A percentile compares a stretch with the other conserved stretches of the same genome.
These are phyloP conservation scores for Ophion costatus DNA, from an alignment of 2,888 invertebrate genomes.

Conservation along the genomic window DNA sequence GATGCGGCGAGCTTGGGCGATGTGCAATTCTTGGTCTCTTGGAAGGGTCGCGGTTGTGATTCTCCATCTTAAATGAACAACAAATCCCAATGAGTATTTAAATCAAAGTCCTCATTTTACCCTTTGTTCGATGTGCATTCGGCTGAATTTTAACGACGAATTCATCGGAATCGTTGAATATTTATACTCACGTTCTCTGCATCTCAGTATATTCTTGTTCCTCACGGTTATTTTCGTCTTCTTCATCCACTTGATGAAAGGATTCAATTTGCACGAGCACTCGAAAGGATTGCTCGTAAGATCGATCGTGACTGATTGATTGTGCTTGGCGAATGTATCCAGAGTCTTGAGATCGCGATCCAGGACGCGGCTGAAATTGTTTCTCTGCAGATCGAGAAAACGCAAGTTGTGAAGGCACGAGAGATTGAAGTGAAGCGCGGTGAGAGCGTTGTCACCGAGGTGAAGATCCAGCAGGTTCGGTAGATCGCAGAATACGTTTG, in stretches of 20 bases:
- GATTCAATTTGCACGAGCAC: conserved; percentile 88
- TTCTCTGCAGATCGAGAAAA: conserved; percentile 89
- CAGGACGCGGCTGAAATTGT: conserved; percentile 85
- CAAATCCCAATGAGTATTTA: neutral
- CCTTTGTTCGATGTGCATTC: no score
- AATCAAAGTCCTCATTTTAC: neutral
- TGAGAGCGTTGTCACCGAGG: conserved; percentile 88
- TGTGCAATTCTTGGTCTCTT: conserved; percentile 75
- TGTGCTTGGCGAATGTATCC: conserved; percentile 85
- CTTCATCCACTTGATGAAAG: conserved; percentile 87
- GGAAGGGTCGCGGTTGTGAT: conserved; percentile 61
- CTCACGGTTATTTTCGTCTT: conserved; percentile 87
- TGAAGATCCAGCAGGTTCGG: conserved; percentile 88
- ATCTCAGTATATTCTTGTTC: conserved; percentile 85
- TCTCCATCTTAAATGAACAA: conserved; percentile 59
- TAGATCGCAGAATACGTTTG: conserved; percentile 89
- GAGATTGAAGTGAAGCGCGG: conserved; percentile 87
- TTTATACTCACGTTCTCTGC: conserved; percentile 79
- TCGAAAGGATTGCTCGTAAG: conserved; percentile 88
- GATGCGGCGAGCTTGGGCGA: conserved; percentile 65
- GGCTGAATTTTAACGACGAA: neutral
- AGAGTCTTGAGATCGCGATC: conserved; percentile 85
- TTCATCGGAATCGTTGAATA: neutral
- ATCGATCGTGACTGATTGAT: conserved; percentile 86
- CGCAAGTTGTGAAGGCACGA: conserved; percentile 87